Conservation (phyloP, 2,113 vertebrate genomes). For the Dasyurus viverrinus region DNA sequence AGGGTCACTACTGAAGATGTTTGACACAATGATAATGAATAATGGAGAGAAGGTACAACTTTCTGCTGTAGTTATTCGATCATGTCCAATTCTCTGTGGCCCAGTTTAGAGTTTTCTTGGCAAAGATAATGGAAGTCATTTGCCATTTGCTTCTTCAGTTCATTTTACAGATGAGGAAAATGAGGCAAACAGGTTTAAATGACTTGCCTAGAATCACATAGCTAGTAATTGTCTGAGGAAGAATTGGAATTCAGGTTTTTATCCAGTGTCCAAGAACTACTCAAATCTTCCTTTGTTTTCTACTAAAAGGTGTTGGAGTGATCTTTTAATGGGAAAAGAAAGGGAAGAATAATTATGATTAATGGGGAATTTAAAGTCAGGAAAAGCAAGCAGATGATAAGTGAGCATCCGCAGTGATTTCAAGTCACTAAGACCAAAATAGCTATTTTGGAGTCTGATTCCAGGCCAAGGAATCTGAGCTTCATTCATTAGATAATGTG, state of each 20-base stretch:
- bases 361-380: background rate
- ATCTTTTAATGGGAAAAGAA: background rate
- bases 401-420: background rate
- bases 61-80: background rate
- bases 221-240: background rate
- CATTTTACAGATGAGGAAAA: background rate
- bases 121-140: background rate
- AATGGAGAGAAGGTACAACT: background rate
- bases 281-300: background rate
- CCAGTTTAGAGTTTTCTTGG: background rate
- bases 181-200: background rate
- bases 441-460: background rate
- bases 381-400: background rate
- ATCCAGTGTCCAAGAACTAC: background rate
- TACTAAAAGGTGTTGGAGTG: background rate
- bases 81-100: background rate
- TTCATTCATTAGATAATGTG: background rate
- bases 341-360: background rate
- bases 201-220: background rate
- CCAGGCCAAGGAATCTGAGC: background rate
- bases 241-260: background rate
- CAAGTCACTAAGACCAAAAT: background rate
- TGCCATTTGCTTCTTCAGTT: background rate
- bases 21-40: background rate
- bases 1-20: background rate